Conservation (phyloP, 2,888 invertebrate species). For the Leucophenga maculata region DNA sequence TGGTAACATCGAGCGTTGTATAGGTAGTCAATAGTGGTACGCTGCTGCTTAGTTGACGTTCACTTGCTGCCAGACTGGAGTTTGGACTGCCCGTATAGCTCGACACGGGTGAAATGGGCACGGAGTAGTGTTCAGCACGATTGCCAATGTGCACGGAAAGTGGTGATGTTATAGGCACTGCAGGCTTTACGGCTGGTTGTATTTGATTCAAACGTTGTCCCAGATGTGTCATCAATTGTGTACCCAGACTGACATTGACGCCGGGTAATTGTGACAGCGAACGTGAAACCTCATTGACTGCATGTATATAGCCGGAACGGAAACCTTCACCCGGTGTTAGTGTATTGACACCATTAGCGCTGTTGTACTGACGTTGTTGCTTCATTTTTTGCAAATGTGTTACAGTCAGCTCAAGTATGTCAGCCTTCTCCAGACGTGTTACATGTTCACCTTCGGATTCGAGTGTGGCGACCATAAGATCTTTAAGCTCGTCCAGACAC, state of each 20-base stretch:
- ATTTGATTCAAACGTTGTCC: constrained; percentile 83
- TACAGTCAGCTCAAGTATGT: constrained; percentile 90
- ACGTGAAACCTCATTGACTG: constrained; percentile 90
- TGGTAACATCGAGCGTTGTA: constrained; percentile 56
- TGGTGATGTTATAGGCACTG: constrained; percentile 63
- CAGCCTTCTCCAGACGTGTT: constrained; percentile 90
- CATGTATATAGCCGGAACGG: constrained; percentile 90
- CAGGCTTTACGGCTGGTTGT: constrained; percentile 65
- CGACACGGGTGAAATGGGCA: constrained; percentile 70
- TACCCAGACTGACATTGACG: constrained; percentile 88
- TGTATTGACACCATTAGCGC: constrained; percentile 72
- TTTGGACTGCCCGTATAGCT: constrained; percentile 69
- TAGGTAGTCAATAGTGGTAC: constrained; percentile 61
- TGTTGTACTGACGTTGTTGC: constrained; percentile 74
- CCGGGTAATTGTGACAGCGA: constrained; percentile 88
- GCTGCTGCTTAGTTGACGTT: constrained; percentile 40
- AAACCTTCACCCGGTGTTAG: constrained; percentile 85
- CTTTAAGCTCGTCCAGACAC: constrained; percentile 90
- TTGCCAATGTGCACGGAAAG: constrained; percentile 64
- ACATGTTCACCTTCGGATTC: constrained; percentile 91
- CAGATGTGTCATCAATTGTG: constrained; percentile 91
- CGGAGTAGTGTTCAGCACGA: constrained; percentile 62
- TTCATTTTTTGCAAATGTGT: constrained; percentile 86
- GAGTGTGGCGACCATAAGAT: constrained; percentile 82
- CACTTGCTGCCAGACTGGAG: constrained; percentile 60